These are phyloP conservation scores for Hyppa rectilinea DNA, from an alignment of 2,888 invertebrate species.

Conservation along the genomic window DNA sequence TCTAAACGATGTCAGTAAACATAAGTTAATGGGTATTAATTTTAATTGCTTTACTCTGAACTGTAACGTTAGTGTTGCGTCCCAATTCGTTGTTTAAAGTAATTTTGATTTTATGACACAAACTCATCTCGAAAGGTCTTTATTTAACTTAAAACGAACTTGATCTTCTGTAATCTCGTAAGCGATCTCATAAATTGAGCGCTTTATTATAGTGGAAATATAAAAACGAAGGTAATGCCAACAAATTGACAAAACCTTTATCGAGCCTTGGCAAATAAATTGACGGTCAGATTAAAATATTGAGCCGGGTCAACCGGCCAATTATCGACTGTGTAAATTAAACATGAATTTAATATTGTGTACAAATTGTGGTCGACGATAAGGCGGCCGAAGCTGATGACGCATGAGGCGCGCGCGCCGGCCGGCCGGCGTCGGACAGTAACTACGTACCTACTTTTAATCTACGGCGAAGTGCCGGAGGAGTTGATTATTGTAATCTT, in stretches of 20 bases:
- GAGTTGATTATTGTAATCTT: slow-evolving; percentile 74
- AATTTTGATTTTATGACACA: slow-evolving; percentile 31
- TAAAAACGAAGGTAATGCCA: slow-evolving; percentile 54
- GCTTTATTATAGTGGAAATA: slow-evolving; percentile 33
- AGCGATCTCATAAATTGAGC: slow-evolving; percentile 39
- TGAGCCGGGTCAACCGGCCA: slow-evolving; percentile 69
- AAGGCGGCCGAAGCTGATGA: slow-evolving; percentile 64
- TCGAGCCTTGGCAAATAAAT: slow-evolving; percentile 71
- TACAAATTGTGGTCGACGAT: slow-evolving; percentile 68
- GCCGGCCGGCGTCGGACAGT: slow-evolving; percentile 47
- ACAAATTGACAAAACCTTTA: slow-evolving; percentile 64
- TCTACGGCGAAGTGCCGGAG: slow-evolving; percentile 58
- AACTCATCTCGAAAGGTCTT: slow-evolving; percentile 19
- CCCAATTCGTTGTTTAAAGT: slow-evolving; percentile 48
- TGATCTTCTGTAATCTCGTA: slow-evolving; percentile 33
- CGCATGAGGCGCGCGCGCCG: slow-evolving; percentile 61
- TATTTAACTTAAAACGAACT: slow-evolving; percentile 29
- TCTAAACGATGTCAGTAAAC: slow-evolving; percentile 38
- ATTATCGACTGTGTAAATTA: slow-evolving; percentile 70
- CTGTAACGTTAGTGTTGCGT: slow-evolving; percentile 38
- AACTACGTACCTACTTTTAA: slow-evolving; percentile 60
- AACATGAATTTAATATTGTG: slow-evolving; percentile 62
- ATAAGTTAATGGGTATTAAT: slow-evolving; percentile 42
- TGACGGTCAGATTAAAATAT: slow-evolving; percentile 72
- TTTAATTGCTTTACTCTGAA: slow-evolving; percentile 44